Evolutionary conservation across 2,113 vertebrate species (phyloP), one percentile per base, ranked within the genome.

Genomic region (Aphelocoma coerulescens): DNA sequence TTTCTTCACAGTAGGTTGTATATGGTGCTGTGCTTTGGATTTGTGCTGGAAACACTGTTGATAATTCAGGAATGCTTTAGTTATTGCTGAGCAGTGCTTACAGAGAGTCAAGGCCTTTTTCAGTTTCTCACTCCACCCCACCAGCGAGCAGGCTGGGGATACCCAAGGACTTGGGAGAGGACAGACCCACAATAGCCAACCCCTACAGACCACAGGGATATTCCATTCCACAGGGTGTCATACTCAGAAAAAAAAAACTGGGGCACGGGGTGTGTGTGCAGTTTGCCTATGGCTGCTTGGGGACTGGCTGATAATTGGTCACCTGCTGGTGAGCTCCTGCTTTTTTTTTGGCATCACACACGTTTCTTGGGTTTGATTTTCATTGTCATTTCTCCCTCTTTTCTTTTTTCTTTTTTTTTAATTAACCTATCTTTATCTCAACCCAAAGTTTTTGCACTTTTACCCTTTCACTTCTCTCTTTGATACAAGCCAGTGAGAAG

Each of bases 111-210:
- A 54, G 6, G n/a, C 3, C 43, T 41, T 44, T 48, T 69, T 21
- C 61, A 74, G 69, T 30, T 55, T 10, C 74, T 65, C 30, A 62
- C 7, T 3, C 9, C 7, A 12, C 5, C 5, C 16, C 22, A 10
- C 10, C 43, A 61, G 59, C 0, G 1, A 65, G 21, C 0, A 23
- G 24, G 48, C 9, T 54, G 39, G 11, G 39, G 18, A 43, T 30
- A 22, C 26, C n/a, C 44, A 73, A 2, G 7, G 7, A 13, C 9
- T 0, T 51, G 19, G 35, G 22, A 72, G 30, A 26, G 15, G 68
- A 48, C 52, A 46, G 6, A 28, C 37, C 4, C 0, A 2, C 35
- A 55, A 32, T 9, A 57, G 5, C 20, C 32, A 35, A 49, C 1
- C 54, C 55, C 28, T 19, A 11, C 6, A 44, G 10, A 66, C 18